Percentiles rank a stretch among this genome's conserved stretches.
Evolutionary conservation across 2,888 invertebrate species (phyloP).

Genomic region (Tyria jacobaeae): DNA sequence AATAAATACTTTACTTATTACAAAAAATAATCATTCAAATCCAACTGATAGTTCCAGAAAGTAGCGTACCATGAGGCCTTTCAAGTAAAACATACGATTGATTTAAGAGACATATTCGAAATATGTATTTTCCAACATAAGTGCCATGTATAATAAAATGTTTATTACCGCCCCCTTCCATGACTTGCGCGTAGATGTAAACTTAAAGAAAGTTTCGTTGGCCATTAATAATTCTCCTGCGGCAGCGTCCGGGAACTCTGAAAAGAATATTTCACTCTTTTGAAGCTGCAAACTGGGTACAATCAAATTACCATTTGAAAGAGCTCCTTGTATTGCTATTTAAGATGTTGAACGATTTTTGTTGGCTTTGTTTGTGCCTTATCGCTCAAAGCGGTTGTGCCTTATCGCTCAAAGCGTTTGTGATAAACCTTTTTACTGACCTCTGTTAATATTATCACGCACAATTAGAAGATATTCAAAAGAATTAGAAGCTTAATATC

Average conservation of each 20-base stretch:
- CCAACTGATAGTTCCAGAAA: no score
- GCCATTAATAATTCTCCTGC: constrained; percentile 79
- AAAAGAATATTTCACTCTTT: constrained; percentile 84
- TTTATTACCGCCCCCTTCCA: constrained; percentile 36
- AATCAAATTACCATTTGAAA: constrained; percentile 84
- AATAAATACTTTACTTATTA: no score
- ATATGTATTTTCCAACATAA: constrained; percentile 34
- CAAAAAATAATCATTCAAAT: no score
- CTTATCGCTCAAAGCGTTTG: constrained; percentile 47
- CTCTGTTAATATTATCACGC: constrained; percentile 23
- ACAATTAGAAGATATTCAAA: constrained; percentile 7
- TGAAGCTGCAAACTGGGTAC: constrained; percentile 78
- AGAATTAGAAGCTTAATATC: background rate
- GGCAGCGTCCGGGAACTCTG: constrained; percentile 70
- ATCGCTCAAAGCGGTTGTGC: constrained; percentile 45
- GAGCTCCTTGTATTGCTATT: constrained; percentile 70
- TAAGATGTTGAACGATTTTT: constrained; percentile 71
- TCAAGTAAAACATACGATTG: background rate
- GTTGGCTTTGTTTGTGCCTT: constrained; percentile 64
- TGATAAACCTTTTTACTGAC: constrained; percentile 42
- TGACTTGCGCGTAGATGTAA: constrained; percentile 55
- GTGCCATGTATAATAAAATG: constrained; percentile 34
- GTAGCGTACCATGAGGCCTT: no score
- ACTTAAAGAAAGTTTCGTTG: constrained; percentile 68
- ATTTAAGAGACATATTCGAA: constrained; percentile 16